Conservation (phyloP, 2,797 vertebrate species). For the Urophycis tenuis region DNA sequence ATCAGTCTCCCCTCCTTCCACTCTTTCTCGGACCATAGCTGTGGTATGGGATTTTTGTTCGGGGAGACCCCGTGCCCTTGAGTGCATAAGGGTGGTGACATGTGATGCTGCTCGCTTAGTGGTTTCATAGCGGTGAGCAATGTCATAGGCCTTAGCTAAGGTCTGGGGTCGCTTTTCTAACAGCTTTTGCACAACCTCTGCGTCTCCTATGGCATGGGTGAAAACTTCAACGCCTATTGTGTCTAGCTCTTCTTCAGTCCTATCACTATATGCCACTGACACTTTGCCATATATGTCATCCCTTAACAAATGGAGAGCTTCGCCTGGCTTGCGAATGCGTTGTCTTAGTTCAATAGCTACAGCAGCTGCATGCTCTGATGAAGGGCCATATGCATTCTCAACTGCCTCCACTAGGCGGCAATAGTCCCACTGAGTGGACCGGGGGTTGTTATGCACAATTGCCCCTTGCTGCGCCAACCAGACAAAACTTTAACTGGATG, state of each 20-base stretch:
- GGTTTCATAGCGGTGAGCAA: conserved; percentile 7
- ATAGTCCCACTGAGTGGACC: no score
- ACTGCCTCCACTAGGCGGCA: no score
- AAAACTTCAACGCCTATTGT: conserved; percentile 34
- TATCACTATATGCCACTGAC: conserved; percentile 25
- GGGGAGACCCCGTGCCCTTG: neutral
- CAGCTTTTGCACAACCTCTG: conserved; percentile 25
- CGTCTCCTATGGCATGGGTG: conserved; percentile 25
- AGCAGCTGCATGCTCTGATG: no score
- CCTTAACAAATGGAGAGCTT: conserved; percentile 20
- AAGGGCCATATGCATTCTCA: no score
- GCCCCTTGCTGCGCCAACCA: no score
- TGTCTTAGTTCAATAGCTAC: no score
- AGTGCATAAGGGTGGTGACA: conserved; percentile 28
- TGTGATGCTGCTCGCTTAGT: neutral
- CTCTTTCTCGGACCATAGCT: neutral
- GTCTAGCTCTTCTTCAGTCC: conserved; percentile 30
- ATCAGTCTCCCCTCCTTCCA: neutral
- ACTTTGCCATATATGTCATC: conserved; percentile 38
- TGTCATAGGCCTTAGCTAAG: conserved; percentile 29
- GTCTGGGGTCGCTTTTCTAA: conserved; percentile 19
- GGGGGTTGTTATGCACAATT: no score
- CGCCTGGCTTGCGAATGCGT: neutral
- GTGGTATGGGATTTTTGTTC: conserved; percentile 5
- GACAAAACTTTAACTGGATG: no score